Percentiles rank a stretch among this genome's conserved stretches.
These are phyloP conservation scores for Percopsis omiscomaycus DNA, from an alignment of 2,797 vertebrate species.

Conservation along the genomic window DNA sequence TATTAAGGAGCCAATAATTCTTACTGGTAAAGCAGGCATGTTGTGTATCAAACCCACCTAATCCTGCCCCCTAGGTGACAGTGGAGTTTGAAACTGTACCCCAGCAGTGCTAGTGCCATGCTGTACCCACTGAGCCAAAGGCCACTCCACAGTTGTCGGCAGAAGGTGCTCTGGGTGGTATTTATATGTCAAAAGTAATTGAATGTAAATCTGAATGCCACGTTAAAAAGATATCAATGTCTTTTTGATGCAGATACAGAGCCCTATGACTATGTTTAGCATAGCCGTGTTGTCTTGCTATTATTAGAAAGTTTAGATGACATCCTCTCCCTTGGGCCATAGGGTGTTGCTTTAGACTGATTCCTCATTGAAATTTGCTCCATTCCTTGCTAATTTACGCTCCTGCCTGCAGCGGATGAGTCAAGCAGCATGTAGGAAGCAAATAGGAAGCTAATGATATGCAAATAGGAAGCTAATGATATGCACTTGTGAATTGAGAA, in stretches of 20 bases:
- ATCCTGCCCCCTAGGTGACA: too few relatives aligned
- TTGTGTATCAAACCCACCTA: neutral
- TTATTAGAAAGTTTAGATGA: slow-evolving; percentile 52
- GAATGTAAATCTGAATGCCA: slow-evolving; percentile 15
- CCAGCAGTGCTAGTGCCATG: too few relatives aligned
- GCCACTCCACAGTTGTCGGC: slow-evolving; percentile 4
- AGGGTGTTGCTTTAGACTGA: slow-evolving; percentile 50
- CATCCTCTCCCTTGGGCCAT: slow-evolving; percentile 28
- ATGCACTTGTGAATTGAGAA: slow-evolving; percentile 31
- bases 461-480: slow-evolving; percentile 48
- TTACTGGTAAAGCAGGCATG: neutral
- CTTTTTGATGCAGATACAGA: slow-evolving; percentile 4
- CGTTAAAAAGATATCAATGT: slow-evolving; percentile 9
- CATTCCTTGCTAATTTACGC: slow-evolving; percentile 39
- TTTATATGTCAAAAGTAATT: slow-evolving; percentile 28
- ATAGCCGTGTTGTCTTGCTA: slow-evolving; percentile 49
- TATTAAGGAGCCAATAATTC: neutral
- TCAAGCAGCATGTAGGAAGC: slow-evolving; percentile 40
- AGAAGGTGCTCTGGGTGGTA: neutral
- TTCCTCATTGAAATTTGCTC: slow-evolving; percentile 48
- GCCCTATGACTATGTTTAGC: slow-evolving; percentile 30
- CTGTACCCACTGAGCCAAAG: too few relatives aligned
- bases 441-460: slow-evolving; percentile 49
- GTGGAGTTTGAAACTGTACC: too few relatives aligned
- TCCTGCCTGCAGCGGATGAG: slow-evolving; percentile 34